These are phyloP conservation scores for Ochotona curzoniae DNA, from an alignment of 2,113 vertebrate species.

Conservation along the genomic window DNA sequence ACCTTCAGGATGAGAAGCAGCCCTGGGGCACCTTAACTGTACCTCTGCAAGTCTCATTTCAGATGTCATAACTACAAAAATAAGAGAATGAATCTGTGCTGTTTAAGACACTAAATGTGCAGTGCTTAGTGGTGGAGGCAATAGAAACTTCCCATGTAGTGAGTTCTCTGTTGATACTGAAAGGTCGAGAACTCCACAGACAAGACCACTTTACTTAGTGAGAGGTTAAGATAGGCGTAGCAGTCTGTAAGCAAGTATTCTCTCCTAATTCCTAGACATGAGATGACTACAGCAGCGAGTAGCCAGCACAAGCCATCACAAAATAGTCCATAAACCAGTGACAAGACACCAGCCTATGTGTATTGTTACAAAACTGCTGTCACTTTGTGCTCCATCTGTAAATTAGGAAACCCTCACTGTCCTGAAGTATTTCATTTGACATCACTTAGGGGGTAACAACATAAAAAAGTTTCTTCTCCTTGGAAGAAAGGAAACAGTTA, in stretches of 20 bases:
- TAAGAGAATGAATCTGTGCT: not conserved
- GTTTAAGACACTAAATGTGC: not conserved
- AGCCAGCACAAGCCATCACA: not conserved
- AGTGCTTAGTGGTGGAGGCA: not conserved
- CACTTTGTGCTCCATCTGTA: not conserved
- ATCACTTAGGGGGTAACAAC: not conserved
- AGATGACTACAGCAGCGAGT: not conserved
- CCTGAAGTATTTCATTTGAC: not conserved
- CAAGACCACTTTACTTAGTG: not conserved
- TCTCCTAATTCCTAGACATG: not conserved
- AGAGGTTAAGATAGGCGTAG: not conserved
- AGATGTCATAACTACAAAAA: not conserved
- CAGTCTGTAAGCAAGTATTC: not conserved
- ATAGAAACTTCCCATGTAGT: not conserved
- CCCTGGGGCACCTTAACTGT: not conserved
- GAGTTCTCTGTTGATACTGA: too few species aligned
- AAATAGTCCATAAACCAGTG: not conserved
- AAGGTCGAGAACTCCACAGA: not conserved
- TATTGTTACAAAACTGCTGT: not conserved
- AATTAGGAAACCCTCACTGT: not conserved
- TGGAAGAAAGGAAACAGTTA: not conserved
- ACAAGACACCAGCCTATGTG: not conserved
- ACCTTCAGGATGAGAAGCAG: not conserved
- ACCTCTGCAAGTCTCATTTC: not conserved
- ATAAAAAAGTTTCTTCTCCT: not conserved